These are phyloP conservation scores for Melanerpes aurifrons DNA, from an alignment of 2,113 vertebrate species.

Conservation along the genomic window DNA sequence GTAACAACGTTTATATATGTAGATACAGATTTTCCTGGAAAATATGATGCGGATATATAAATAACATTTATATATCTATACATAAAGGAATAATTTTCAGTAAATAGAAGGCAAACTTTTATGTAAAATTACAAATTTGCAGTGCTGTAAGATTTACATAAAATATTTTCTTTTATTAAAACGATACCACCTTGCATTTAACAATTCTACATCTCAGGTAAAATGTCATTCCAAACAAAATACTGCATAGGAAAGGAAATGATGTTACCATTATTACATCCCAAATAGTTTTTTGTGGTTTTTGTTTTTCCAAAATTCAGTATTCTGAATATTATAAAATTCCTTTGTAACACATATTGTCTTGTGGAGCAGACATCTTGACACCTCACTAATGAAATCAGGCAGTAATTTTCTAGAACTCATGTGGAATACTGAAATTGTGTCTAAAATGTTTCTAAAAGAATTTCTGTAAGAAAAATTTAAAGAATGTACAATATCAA, in stretches of 20 bases:
- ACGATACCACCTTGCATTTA: not conserved
- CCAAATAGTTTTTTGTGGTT: not conserved
- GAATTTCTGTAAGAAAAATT: conserved; percentile 49
- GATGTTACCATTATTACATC: not conserved
- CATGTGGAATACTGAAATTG: conserved; percentile 22
- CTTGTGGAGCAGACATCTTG: conserved; percentile 40
- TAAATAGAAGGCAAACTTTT: not conserved
- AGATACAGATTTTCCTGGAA: conserved; percentile 27
- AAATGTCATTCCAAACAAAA: conserved; percentile 26
- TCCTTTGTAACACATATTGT: conserved; percentile 53
- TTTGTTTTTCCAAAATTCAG: not conserved
- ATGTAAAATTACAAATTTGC: conserved; percentile 15
- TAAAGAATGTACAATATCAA: conserved; percentile 56
- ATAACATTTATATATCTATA: conserved; percentile 30
- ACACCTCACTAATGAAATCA: conserved; percentile 30
- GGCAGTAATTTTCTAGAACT: conserved; percentile 39
- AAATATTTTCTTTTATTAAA: not conserved
- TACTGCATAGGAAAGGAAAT: not conserved
- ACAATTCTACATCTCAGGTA: conserved; percentile 57
- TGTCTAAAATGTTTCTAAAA: conserved; percentile 31
- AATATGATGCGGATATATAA: conserved; percentile 40
- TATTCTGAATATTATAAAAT: not conserved
- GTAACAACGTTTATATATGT: conserved; percentile 20
- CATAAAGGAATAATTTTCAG: conserved; percentile 4
- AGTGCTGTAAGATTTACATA: not conserved